phyloP scores from a whole-genome alignment of 2,888 invertebrate species.

The Halictus quadricinctus region DNA sequence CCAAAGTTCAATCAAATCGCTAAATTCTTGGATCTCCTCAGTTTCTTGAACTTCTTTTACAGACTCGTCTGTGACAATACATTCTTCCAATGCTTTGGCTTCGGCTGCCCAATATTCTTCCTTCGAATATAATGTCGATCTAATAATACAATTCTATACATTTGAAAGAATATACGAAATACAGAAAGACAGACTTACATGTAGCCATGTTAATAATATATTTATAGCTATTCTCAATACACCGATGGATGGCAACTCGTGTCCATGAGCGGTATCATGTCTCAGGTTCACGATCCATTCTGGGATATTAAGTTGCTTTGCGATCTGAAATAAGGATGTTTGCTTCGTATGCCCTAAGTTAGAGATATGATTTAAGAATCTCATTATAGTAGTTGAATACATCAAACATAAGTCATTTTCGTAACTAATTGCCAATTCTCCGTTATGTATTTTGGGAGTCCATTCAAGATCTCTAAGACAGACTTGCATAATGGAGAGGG shows the following conservation, averaged over 20 bases:
- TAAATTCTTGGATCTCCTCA: slow-evolving; percentile 67
- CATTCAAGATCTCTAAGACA: slow-evolving; percentile 78
- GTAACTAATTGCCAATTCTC: slow-evolving; percentile 72
- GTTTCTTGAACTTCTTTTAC: slow-evolving; percentile 72
- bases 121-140: slow-evolving; percentile 69
- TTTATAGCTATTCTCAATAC: slow-evolving; percentile 86
- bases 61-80: slow-evolving; percentile 74
- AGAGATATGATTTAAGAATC: slow-evolving; percentile 87
- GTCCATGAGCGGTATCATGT: slow-evolving; percentile 90
- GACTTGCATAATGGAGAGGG: slow-evolving; percentile 77
- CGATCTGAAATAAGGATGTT: slow-evolving; percentile 84
- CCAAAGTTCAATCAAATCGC: slow-evolving; percentile 78
- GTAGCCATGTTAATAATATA: slow-evolving; percentile 88
- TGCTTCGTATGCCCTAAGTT: slow-evolving; percentile 84
- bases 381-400: slow-evolving; percentile 86
- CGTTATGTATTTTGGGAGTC: slow-evolving; percentile 73
- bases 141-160: not conserved
- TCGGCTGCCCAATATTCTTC: slow-evolving; percentile 87
- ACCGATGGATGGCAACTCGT: slow-evolving; percentile 86
- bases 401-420: slow-evolving; percentile 84
- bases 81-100: slow-evolving; percentile 83
- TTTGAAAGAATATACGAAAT: not conserved
- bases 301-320: slow-evolving; percentile 87
- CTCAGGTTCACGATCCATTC: slow-evolving; percentile 91
- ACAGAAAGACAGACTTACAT: slow-evolving; percentile 77